Evolutionary conservation across 2,797 vertebrate genomes (phyloP), one percentile per base, ranked within the genome.

Genomic region (Sebastes jordani): DNA sequence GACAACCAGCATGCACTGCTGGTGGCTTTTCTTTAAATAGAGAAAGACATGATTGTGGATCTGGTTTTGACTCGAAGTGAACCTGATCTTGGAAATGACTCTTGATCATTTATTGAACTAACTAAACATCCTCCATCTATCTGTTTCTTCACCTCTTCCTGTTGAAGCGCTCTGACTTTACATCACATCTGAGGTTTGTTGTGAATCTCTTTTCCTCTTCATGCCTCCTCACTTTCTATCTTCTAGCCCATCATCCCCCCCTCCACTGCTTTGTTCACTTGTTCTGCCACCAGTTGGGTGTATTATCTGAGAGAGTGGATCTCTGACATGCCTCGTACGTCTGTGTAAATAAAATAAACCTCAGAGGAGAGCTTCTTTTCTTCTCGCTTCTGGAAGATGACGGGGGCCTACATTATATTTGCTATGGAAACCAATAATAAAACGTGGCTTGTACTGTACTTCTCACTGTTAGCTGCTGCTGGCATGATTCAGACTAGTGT

Each of bases 221-320:
- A 30, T 60, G 30, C 32, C 25, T 67, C 58, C 42, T 32, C 7
- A 10, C 55, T 71, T 58, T 63, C 72, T 71, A 71, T 78, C 34
- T 56, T 49, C 46, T 49, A 49, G 58, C 60, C 42, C 36, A 65
- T 69, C 65, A 67, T 65, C 63, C 61, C 60, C 23, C 22, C 54
- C 54, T 2, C 54, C 22, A 3, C 22, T 2, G 4, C 5, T 56
- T 56, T 56, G 54, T 56, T 56, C 22, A 56, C 22, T 56, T 56
- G 54, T 49, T 49, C 46, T 49, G 46, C 46, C 18, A 49, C 7
- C 46, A 49, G 18, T 49, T 56, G 38, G 20, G 20, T 56, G 22
- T 20, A 8, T 74, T 83, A 89, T 89, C 85, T 84, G 63, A 59
- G 27, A 84, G 18, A 22, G 58, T 58, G 6, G 74, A 92, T 90